Percentiles rank a stretch among this genome's conserved stretches.
Evolutionary conservation across 1,140 invertebrate species (phyloP).

Genomic region (fruit fly (Drosophila melanogaster)): DNA sequence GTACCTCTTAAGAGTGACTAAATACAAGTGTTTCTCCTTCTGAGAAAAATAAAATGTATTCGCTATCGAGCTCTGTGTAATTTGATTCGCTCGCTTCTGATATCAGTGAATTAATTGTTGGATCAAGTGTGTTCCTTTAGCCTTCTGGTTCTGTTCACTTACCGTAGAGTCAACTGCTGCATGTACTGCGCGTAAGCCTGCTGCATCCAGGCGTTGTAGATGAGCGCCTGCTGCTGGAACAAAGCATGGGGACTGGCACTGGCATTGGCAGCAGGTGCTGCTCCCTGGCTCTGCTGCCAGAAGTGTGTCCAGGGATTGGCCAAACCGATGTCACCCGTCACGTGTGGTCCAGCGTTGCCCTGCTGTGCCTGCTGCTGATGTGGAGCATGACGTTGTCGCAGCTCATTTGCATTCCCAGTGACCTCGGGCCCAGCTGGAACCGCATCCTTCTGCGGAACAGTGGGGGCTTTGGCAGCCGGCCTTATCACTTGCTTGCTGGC

Average conservation of each 20-base stretch:
- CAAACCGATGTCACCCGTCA: constrained; percentile 4
- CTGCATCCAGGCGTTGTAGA: constrained; percentile 88
- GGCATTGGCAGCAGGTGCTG: constrained; percentile 6
- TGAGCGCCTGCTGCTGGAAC: constrained; percentile 61
- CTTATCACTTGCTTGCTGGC: constrained; percentile 85
- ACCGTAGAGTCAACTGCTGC: constrained; percentile 92
- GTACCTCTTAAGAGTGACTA: background rate
- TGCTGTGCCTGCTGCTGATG: constrained; percentile 43
- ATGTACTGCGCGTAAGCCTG: constrained; percentile 94
- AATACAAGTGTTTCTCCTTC: too few species aligned
- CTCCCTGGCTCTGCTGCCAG: constrained; percentile 41
- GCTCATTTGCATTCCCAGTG: constrained; percentile 76
- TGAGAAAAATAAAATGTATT: too few species aligned
- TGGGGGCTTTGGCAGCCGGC: constrained; percentile 47
- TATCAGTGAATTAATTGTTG: background rate
- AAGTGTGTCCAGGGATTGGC: constrained; percentile 47
- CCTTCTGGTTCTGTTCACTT: constrained; percentile 50
- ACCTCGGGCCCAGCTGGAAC: constrained; percentile 22
- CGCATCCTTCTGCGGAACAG: constrained; percentile 37
- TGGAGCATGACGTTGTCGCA: constrained; percentile 79
- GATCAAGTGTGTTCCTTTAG: background rate
- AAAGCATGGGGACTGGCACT: constrained; percentile 18
- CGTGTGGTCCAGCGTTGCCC: constrained; percentile 10
- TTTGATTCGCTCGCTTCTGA: background rate
- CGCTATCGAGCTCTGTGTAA: too few species aligned